Base-by-base conservation (phyloP, 2,888 invertebrate genomes). In the Ochropleura leucogaster region DNA sequence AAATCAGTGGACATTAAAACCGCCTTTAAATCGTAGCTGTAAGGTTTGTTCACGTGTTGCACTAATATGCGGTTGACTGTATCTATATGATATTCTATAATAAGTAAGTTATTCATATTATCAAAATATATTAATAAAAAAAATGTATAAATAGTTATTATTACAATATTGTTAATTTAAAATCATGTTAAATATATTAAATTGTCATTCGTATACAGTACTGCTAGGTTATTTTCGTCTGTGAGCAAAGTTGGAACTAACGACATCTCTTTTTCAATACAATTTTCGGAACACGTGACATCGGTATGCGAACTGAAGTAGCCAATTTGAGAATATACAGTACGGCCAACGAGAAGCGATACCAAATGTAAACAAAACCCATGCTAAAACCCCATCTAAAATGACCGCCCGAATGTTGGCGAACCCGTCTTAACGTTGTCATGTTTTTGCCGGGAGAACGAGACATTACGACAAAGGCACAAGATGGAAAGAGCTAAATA, bases 71-170 rank as follows among this genome's bases (percentile, higher is more conserved):
- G 60, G 42, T 10, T 62, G 12, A 6, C 60, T 44, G 42, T 44
- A 44, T 44, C 42, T 62, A 12, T n/a, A 60, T 6, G 10, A 20
- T 30, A 30, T 14, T n/a, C 3, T 53, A 53, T 30, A 46, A 14
- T 68, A 70, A 40, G 16, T 80, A 80, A 81, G 76, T 75, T 81
- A 79, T 67, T 59, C 12, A 46, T 77, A 62, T 51, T 71, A 46
- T 74, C 16, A 46, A 70, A 72, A 53, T 18, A n/a, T 49, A 67
- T 78, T 65, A 77, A 76, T 57, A 49, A 53, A n/a, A 49, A 64
- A 47, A 53, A 66, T 66, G 51, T 68, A 46, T 59, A 68, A 68
- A 40, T 68, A 68, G 18, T 57, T 4, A 57, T 18, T 69, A 79
- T 63, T 4, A n/a, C 42, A 63, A 63, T 78, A 55, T 49, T 77